phyloP scores from a whole-genome alignment of 2,888 invertebrate genomes.

The Melinaea marsaeus region DNA sequence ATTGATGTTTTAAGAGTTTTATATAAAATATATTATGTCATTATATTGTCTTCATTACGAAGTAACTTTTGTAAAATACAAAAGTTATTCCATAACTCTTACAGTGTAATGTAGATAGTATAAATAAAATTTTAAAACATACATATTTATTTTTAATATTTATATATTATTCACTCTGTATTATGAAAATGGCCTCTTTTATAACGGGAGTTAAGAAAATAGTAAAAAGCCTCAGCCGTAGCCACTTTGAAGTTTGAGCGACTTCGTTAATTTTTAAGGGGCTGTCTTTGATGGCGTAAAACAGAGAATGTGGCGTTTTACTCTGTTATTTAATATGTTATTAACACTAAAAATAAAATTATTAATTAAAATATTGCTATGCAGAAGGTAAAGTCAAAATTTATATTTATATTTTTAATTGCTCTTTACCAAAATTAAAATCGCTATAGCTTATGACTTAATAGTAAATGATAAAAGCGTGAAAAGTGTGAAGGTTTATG shows the following conservation, averaged over 20 bases:
- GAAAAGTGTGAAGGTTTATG: slow-evolving; percentile 26
- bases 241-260: slow-evolving; percentile 14
- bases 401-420: neutral
- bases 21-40: too few relatives aligned
- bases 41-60: too few relatives aligned
- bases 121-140: too few relatives aligned
- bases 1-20: too few relatives aligned
- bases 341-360: too few relatives aligned
- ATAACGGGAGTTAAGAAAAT: slow-evolving; percentile 7
- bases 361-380: too few relatives aligned
- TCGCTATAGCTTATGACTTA: slow-evolving; percentile 15
- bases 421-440: neutral
- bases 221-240: slow-evolving; percentile 7
- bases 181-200: neutral
- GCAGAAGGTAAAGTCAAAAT: neutral
- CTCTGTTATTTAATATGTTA: neutral
- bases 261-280: slow-evolving; percentile 22
- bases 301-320: neutral
- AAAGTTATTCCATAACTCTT: too few relatives aligned
- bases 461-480: slow-evolving; percentile 9
- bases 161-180: neutral
- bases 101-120: too few relatives aligned
- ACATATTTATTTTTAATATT: too few relatives aligned
- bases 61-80: too few relatives aligned
- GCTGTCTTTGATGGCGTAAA: neutral